Conservation (phyloP, 1,140 invertebrate species). For the Nylanderia fulva region DNA sequence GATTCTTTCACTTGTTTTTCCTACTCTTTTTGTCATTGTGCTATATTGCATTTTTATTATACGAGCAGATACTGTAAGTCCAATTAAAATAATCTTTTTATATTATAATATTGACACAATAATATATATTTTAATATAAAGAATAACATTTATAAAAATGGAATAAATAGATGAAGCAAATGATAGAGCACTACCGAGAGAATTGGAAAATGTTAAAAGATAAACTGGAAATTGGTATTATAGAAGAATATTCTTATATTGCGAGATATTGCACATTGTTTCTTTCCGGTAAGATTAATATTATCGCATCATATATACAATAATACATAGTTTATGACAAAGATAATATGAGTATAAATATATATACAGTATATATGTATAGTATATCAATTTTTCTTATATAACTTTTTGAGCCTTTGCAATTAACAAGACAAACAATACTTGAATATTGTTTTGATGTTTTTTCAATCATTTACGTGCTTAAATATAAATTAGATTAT, state of each 20-base stretch:
- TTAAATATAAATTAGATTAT: too few species aligned
- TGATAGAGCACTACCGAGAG: slow-evolving; percentile 12
- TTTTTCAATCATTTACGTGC: too few species aligned
- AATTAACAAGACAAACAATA: too few species aligned
- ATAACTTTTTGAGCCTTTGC: too few species aligned
- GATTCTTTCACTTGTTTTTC: slow-evolving; percentile 5
- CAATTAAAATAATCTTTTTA: background rate
- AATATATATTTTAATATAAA: slow-evolving; percentile 22
- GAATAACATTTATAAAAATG: background rate
- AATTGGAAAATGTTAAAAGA: slow-evolving; percentile 44
- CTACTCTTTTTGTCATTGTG: background rate
- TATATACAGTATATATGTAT: too few species aligned
- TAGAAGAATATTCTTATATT: slow-evolving; percentile 7
- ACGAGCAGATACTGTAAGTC: background rate
- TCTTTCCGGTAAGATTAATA: slow-evolving; percentile 4
- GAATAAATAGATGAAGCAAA: slow-evolving; percentile 7
- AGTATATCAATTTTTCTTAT: too few species aligned
- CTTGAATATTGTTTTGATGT: too few species aligned
- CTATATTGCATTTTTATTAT: slow-evolving; percentile 41
- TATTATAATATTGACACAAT: too few species aligned
- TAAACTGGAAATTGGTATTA: slow-evolving; percentile 46
- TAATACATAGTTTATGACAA: too few species aligned
- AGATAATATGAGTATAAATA: too few species aligned
- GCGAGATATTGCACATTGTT: background rate
- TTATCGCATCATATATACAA: too few species aligned